These are phyloP conservation scores for Carposina sasakii DNA, from an alignment of 1,140 invertebrate genomes.

Conservation along the genomic window DNA sequence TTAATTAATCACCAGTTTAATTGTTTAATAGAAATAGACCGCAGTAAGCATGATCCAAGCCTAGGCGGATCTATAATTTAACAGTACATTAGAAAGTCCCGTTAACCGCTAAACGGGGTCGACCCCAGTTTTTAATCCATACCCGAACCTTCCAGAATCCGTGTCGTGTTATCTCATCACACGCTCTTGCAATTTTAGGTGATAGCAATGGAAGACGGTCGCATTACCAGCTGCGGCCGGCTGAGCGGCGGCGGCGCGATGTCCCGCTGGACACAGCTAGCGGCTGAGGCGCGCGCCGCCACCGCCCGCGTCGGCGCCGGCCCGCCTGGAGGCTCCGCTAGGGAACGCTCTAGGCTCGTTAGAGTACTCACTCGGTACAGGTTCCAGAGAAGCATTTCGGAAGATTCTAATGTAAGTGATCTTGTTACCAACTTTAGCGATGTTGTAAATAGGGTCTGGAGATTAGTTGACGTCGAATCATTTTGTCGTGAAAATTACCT, in stretches of 20 bases:
- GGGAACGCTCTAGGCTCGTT: slow-evolving; percentile 50
- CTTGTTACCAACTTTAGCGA: too few species aligned
- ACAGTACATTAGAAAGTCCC: not conserved
- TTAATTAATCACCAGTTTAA: too few species aligned
- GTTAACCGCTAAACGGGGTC: not conserved
- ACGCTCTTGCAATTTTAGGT: slow-evolving; percentile 25
- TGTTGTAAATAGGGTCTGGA: too few species aligned
- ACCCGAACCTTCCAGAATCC: not conserved
- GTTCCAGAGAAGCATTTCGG: slow-evolving; percentile 37
- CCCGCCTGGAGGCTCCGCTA: slow-evolving; percentile 46
- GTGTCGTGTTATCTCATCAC: not conserved
- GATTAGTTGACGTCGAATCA: too few species aligned
- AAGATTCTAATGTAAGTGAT: slow-evolving; percentile 43
- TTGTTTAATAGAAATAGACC: too few species aligned
- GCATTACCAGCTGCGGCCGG: slow-evolving; percentile 32
- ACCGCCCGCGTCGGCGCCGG: slow-evolving; percentile 48
- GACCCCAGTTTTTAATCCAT: not conserved
- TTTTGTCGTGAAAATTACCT: too few species aligned
- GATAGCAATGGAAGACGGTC: slow-evolving; percentile 56
- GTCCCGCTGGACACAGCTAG: slow-evolving; percentile 44
- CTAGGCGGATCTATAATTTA: too few species aligned
- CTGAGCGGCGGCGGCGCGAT: slow-evolving; percentile 26
- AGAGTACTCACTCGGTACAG: slow-evolving; percentile 42
- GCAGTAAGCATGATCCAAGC: too few species aligned
- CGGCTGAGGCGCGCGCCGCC: slow-evolving; percentile 42